Base-by-base conservation (phyloP, 2,888 invertebrate species). In the Aradus depressus region DNA sequence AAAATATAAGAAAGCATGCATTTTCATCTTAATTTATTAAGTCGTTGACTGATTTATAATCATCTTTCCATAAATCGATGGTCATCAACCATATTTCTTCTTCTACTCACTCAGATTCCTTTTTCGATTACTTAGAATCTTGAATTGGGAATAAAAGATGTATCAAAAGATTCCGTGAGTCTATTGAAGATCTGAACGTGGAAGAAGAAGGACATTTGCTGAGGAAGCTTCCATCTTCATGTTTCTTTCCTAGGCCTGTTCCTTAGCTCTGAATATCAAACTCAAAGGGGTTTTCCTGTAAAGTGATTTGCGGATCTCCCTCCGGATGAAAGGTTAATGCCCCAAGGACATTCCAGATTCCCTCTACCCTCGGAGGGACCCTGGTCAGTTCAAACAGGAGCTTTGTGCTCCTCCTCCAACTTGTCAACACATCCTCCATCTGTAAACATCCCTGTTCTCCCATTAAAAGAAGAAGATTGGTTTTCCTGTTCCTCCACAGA, bases 391-490 rank as follows among this genome's bases (percentile, higher is more conserved):
- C 34, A n/a, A 42, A 23, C 23, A 44, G 26, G 21, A 44, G 8
- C 5, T 35, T 35, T 44, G 32, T 44, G 44, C 35, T 16, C 26
- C 19, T 8, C 25, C 44, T 44, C 32, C 44, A n/a, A n/a, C n/a
- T n/a, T n/a, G 44, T 44, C 44, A 44, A 44, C 44, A 44, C 44
- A 35, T 44, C 22, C 32, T 34, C 28, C 44, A 28, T 44, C 44
- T 44, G 44, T 34, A 44, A 44, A 44, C 44, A 44, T 31, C n/a
- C 35, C 16, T 18, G 14, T 10, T 10, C 28, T 22, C 21, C 44
- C 44, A 44, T 44, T 44, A 35, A 44, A 44, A 44, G 44, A 22
- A 44, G 44, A 4, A 44, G 44, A 44, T 44, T 44, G 44, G 22
- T 44, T 44, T 41, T 44, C 32, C 44, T 34, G 5, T 32, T 14